Conservation (phyloP, 2,113 vertebrate species). For the Brachionichthys hirsutus region DNA sequence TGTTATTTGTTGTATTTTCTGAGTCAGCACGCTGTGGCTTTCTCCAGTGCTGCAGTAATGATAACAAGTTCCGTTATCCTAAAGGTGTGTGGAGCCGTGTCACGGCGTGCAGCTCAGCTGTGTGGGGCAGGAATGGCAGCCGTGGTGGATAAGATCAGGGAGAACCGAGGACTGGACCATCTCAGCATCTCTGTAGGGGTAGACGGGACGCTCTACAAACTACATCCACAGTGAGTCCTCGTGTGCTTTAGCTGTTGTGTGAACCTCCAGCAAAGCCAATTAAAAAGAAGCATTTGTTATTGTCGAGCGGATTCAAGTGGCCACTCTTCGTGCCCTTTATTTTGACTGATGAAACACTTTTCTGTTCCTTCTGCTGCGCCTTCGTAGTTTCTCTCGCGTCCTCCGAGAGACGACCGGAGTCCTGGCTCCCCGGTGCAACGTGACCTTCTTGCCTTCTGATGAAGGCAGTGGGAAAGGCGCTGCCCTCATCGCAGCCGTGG, state of each 20-base stretch:
- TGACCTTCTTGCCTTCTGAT: slow-evolving; percentile 89
- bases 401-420: slow-evolving; percentile 82
- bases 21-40: slow-evolving; percentile 3
- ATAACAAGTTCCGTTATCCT: slow-evolving; percentile 25
- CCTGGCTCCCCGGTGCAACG: slow-evolving; percentile 85
- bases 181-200: slow-evolving; percentile 92
- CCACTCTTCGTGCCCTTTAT: background rate
- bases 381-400: slow-evolving; percentile 85
- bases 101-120: slow-evolving; percentile 85
- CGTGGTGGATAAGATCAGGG: slow-evolving; percentile 94
- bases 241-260: too few relatives aligned
- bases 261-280: too few relatives aligned
- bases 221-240: slow-evolving; percentile 90
- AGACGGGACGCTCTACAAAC: slow-evolving; percentile 94
- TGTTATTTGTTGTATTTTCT: background rate
- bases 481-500: slow-evolving; percentile 89
- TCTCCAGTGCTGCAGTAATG: slow-evolving; percentile 31
- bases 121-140: slow-evolving; percentile 96
- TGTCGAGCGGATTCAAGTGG: too few relatives aligned
- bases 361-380: background rate
- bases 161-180: slow-evolving; percentile 89
- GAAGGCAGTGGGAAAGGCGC: slow-evolving; percentile 95
- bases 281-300: too few relatives aligned
- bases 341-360: background rate
- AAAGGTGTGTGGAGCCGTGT: slow-evolving; percentile 84